These are phyloP conservation scores for Atractosteus spatula DNA, from an alignment of 2,113 vertebrate genomes.

Conservation along the genomic window DNA sequence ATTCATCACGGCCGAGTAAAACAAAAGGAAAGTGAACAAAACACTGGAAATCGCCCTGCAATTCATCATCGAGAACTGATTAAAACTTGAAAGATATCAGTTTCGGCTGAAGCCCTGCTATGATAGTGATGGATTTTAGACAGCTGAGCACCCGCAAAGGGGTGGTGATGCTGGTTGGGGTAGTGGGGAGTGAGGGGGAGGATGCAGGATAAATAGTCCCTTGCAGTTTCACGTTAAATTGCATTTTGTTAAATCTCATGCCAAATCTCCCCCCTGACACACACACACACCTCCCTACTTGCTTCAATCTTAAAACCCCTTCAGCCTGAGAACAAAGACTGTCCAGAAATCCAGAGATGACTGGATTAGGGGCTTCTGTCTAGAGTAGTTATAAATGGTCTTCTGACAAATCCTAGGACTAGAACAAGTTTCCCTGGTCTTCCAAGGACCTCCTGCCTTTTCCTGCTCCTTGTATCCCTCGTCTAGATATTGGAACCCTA, in stretches of 20 bases:
- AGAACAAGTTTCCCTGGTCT: too few relatives aligned
- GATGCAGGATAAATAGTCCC: not conserved
- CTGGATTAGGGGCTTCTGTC: too few relatives aligned
- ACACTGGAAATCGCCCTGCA: not conserved
- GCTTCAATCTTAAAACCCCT: not conserved
- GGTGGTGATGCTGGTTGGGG: not conserved
- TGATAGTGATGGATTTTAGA: constrained; percentile 18
- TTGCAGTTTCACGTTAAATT: not conserved
- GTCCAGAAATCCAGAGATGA: too few relatives aligned
- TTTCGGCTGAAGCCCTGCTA: constrained; percentile 1
- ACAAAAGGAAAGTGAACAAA: not conserved
- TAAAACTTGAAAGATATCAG: constrained; percentile 3
- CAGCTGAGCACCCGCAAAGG: constrained; percentile 1
- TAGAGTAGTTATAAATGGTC: too few relatives aligned
- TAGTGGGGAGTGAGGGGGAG: not conserved
- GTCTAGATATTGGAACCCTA: too few relatives aligned
- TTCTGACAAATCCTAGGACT: too few relatives aligned
- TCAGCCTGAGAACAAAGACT: too few relatives aligned
- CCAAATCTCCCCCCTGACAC: not conserved
- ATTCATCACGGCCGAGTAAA: constrained; percentile 3
- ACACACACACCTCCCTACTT: constrained; percentile 12
- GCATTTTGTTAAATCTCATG: constrained; percentile 2
- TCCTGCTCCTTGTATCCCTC: too few relatives aligned
- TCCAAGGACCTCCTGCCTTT: too few relatives aligned
- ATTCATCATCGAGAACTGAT: constrained; percentile 14